Percentiles rank a stretch among this genome's conserved stretches.
These are phyloP conservation scores for Bryconaethiops microstoma DNA, from an alignment of 2,797 vertebrate genomes.

Conservation along the genomic window DNA sequence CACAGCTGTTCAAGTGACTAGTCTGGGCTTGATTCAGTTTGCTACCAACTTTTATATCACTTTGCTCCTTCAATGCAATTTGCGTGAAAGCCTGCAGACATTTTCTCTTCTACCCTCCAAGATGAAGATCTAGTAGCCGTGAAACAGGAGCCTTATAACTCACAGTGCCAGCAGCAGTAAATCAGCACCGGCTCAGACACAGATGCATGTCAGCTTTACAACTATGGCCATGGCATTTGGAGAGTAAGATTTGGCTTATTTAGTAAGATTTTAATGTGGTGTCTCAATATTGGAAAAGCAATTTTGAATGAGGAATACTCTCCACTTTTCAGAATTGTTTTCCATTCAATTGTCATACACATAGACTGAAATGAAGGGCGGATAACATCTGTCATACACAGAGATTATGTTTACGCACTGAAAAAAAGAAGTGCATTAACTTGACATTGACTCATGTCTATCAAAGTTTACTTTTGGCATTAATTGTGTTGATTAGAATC, in stretches of 20 bases:
- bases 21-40: slow-evolving; percentile 64
- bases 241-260: slow-evolving; percentile 29
- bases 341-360: background rate
- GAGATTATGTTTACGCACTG: background rate
- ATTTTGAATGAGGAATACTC: background rate
- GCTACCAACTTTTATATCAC: slow-evolving; percentile 71
- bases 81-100: slow-evolving; percentile 69
- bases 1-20: slow-evolving; percentile 28
- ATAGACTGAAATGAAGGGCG: background rate
- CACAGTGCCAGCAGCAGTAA: slow-evolving; percentile 46
- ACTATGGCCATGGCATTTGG: slow-evolving; percentile 29
- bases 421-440: background rate
- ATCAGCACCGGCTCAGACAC: slow-evolving; percentile 50
- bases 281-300: background rate
- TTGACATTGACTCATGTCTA: background rate
- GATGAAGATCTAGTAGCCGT: slow-evolving; percentile 63
- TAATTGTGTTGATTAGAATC: too few species aligned
- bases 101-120: slow-evolving; percentile 50
- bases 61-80: slow-evolving; percentile 72
- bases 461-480: too few species aligned
- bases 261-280: background rate
- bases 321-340: slow-evolving; percentile 1
- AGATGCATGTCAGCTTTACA: slow-evolving; percentile 48
- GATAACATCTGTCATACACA: background rate
- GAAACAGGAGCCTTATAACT: slow-evolving; percentile 67